Conservation (phyloP, 2,113 vertebrate genomes). For the Vulpes vulpes region DNA sequence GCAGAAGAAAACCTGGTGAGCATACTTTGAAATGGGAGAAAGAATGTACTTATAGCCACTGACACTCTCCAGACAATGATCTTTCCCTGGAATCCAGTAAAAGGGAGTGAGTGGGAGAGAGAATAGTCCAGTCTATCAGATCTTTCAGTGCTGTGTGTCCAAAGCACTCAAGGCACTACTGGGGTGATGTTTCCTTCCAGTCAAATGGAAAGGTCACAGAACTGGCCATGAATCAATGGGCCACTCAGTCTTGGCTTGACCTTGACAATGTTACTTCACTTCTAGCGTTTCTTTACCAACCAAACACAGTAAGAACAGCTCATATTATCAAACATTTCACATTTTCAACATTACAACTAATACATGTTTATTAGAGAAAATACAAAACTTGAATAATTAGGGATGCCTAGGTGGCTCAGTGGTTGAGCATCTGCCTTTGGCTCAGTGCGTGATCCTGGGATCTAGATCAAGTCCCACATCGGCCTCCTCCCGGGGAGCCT, state of each 20-base stretch:
- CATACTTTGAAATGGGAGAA: conserved; percentile 83
- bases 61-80: neutral
- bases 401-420: too few species aligned
- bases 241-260: conserved; percentile 55
- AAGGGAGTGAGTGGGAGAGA: conserved; percentile 29
- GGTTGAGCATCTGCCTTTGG: too few species aligned
- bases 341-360: conserved; percentile 28
- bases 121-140: conserved; percentile 68
- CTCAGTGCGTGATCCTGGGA: too few species aligned
- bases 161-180: neutral
- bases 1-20: conserved; percentile 82
- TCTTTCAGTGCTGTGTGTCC: neutral
- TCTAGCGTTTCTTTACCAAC: conserved; percentile 33
- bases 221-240: conserved; percentile 37
- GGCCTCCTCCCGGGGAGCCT: too few species aligned
- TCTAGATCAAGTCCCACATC: too few species aligned
- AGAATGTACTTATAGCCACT: conserved; percentile 68
- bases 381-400: neutral
- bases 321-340: neutral
- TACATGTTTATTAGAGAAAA: conserved; percentile 28
- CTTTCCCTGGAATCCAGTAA: conserved; percentile 2
- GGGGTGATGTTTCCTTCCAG: neutral
- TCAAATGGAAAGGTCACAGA: conserved; percentile 55
- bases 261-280: conserved; percentile 56
- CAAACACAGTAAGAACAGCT: conserved; percentile 18